Base-by-base conservation (phyloP, 2,113 vertebrate genomes). In the Ramphastos sulfuratus region DNA sequence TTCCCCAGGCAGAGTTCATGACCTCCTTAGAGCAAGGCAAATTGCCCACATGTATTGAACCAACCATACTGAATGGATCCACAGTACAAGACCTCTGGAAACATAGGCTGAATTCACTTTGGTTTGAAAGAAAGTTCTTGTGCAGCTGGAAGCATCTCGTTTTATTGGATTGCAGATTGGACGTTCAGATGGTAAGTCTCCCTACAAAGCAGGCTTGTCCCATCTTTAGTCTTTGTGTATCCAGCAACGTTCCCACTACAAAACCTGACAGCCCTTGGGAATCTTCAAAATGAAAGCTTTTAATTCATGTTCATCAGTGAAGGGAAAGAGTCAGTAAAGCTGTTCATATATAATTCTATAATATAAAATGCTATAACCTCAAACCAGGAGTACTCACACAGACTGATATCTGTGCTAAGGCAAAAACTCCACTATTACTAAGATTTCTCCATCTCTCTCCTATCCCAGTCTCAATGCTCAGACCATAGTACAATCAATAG, bases 291-390 rank as follows among this genome's bases (percentile, higher is more conserved):
- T 64, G 69, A 92, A 91, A 84, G 80, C 70, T 90, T 70, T 56
- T 31, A 1, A 24, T 63, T 94, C 83, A 61, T 86, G 73, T 63
- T 87, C 83, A 88, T 96, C 92, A 86, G 90, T 70, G 54, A 48
- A 0, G 30, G 6, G 25, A 24, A 50, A 60, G n/a, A 46, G 61
- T 31, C 69, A 59, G 58, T 42, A 81, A 75, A 72, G 44, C 77
- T 86, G 80, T 27, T 46, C 33, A 48, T 52, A 17, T 24, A 16
- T 21, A n/a, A 33, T 2, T 64, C 55, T 42, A 0, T 28, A 19
- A 30, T 23, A 35, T 16, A 31, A 35, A 64, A 77, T 18, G 37
- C 70, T 31, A 2, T 58, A 42, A 37, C 9, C 54, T 81, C 23
- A 30, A 7, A 59, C 8, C 10, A 30, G 55, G n/a, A 72, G 28